Evolutionary conservation across 2,113 vertebrate species (phyloP).

Genomic region (Coptodon rendalli): DNA sequence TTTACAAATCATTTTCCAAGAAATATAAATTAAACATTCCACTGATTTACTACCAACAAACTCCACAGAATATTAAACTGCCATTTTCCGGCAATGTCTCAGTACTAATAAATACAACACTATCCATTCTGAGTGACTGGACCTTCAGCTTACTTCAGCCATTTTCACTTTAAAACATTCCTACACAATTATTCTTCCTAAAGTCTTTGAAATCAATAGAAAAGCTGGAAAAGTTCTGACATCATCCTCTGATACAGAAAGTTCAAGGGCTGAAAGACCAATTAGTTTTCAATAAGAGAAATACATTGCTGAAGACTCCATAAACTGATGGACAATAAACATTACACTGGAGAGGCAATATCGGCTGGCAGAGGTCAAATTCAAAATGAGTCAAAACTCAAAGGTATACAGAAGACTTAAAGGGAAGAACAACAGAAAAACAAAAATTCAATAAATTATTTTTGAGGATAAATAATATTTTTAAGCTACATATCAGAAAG

Average conservation of each 20-base stretch:
- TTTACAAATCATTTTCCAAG: constrained; percentile 86
- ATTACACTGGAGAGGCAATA: neutral
- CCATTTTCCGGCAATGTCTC: constrained; percentile 8
- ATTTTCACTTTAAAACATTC: neutral
- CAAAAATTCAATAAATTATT: neutral
- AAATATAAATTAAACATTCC: constrained; percentile 77
- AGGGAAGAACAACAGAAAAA: neutral
- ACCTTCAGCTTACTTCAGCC: neutral
- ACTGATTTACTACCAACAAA: constrained; percentile 58
- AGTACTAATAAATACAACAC: neutral
- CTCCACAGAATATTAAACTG: constrained; percentile 32
- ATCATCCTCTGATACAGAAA: neutral
- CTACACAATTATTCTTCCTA: neutral
- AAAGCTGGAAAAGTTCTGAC: neutral
- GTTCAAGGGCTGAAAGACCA: neutral
- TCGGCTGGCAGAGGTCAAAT: neutral
- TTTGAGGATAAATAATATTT: neutral
- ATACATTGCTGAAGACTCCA: neutral
- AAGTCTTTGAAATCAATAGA: neutral
- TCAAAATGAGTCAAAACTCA: neutral
- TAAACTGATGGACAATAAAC: neutral
- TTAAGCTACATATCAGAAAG: neutral
- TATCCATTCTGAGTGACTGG: neutral
- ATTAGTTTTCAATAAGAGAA: neutral
- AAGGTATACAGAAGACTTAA: neutral